These are phyloP conservation scores for Clarias platycephalus DNA, from an alignment of 2,797 vertebrate species.

Conservation along the genomic window DNA sequence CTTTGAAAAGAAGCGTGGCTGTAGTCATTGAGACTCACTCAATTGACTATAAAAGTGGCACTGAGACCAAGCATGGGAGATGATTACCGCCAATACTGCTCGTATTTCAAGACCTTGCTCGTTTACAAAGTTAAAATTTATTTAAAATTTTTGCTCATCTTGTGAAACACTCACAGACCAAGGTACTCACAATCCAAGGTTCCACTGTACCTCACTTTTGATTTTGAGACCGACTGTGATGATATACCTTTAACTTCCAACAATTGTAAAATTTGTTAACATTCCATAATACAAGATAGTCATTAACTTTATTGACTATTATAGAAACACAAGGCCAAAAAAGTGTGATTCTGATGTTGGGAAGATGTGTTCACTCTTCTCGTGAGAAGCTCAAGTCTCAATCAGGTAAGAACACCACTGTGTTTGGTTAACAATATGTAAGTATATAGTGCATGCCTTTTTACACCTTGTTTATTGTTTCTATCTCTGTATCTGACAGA, in stretches of 20 bases:
- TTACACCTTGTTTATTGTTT: not conserved
- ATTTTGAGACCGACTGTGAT: no score
- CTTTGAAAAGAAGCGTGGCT: no score
- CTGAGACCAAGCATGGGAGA: no score
- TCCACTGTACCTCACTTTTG: no score
- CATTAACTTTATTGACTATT: constrained; percentile 47
- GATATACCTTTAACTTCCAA: not conserved
- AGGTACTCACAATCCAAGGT: no score
- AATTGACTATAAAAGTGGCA: no score
- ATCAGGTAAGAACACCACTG: constrained; percentile 68
- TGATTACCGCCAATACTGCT: no score
- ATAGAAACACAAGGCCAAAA: constrained; percentile 79
- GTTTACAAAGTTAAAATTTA: no score
- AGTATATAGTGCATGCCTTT: not conserved
- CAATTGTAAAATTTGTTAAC: not conserved
- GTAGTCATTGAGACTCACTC: no score
- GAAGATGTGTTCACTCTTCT: constrained; percentile 67
- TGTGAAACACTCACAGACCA: no score
- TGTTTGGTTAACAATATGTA: not conserved
- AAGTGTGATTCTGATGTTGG: constrained; percentile 84
- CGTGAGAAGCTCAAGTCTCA: constrained; percentile 64
- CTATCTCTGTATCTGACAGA: constrained; percentile 65
- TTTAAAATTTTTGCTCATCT: no score
- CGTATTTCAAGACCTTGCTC: no score
- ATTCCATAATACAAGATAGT: not conserved